Evolutionary conservation across 2,113 vertebrate species (phyloP).

Genomic region (Cebidichthys violaceus): DNA sequence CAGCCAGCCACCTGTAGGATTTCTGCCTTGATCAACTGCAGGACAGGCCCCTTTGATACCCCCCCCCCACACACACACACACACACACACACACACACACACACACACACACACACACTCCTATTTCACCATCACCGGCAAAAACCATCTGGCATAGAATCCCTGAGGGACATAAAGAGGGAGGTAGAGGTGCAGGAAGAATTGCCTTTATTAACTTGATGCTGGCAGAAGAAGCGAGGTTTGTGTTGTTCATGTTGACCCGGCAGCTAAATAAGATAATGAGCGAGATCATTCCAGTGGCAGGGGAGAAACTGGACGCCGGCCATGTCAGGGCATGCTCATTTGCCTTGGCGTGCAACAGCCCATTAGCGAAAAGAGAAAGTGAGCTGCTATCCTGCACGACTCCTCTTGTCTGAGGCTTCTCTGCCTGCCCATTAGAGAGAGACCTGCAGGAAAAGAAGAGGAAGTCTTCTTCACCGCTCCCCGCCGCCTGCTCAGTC

Average conservation of each 20-base stretch:
- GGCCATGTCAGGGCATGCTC: conserved; percentile 47
- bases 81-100: no score
- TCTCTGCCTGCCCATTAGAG: conserved; percentile 49
- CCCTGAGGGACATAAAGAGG: conserved; percentile 36
- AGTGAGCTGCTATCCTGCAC: not conserved
- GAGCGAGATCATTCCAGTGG: conserved; percentile 62
- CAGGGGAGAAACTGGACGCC: conserved; percentile 48
- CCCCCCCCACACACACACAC: not conserved
- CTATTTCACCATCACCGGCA: conserved; percentile 42
- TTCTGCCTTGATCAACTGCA: conserved; percentile 71
- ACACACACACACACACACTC: no score
- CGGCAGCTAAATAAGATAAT: conserved; percentile 71
- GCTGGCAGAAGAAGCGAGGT: conserved; percentile 36
- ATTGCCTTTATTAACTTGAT: conserved; percentile 17
- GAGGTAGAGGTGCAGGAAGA: conserved; percentile 21
- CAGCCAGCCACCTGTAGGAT: conserved; percentile 69
- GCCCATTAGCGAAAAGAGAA: conserved; percentile 60
- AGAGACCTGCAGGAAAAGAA: not conserved
- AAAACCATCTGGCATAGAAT: conserved; percentile 61
- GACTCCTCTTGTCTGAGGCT: not conserved
- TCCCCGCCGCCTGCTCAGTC: conserved; percentile 34
- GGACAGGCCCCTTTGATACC: conserved; percentile 66
- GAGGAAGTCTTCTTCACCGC: conserved; percentile 27
- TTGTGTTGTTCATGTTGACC: conserved; percentile 58
- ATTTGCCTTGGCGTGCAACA: conserved; percentile 56